These are phyloP conservation scores for Jordanella pulchra DNA, from an alignment of 2,797 vertebrate species.

Conservation along the genomic window DNA sequence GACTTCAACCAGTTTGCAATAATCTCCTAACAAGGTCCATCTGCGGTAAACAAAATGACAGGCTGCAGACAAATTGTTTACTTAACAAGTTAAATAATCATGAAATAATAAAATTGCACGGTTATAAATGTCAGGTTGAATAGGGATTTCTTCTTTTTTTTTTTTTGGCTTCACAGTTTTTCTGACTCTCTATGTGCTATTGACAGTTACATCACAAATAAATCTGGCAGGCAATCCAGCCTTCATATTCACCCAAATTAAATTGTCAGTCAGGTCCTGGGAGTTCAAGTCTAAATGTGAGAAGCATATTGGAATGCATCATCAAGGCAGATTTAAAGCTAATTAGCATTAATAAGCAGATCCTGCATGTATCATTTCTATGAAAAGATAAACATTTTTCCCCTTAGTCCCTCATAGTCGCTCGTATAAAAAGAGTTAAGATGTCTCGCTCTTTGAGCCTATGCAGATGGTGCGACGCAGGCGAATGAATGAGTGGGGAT, in stretches of 20 bases:
- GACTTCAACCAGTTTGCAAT: not conserved
- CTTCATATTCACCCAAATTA: conserved; percentile 43
- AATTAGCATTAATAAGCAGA: conserved; percentile 62
- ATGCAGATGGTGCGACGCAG: conserved; percentile 58
- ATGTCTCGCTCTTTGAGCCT: conserved; percentile 52
- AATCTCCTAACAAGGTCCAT: not conserved
- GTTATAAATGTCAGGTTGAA: not conserved
- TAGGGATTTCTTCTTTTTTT: conserved; percentile 25
- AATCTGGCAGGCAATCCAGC: conserved; percentile 35
- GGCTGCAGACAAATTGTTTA: not conserved
- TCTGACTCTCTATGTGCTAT: conserved; percentile 18
- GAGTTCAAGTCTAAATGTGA: conserved; percentile 39
- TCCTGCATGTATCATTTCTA: conserved; percentile 47
- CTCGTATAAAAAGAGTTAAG: conserved; percentile 59
- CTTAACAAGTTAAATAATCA: not conserved
- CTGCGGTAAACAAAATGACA: not conserved
- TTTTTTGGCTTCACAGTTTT: conserved; percentile 5
- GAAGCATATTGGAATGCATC: conserved; percentile 41
- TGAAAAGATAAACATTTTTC: conserved; percentile 63
- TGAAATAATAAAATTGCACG: not conserved
- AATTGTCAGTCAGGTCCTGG: conserved; percentile 31
- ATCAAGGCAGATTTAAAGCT: conserved; percentile 48
- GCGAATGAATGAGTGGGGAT: conserved; percentile 52
- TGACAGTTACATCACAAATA: conserved; percentile 30
- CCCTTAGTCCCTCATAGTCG: conserved; percentile 20